A percentile compares a stretch with the other conserved stretches of the same genome.
Evolutionary conservation across 2,797 vertebrate genomes (phyloP).

Genomic region (Eulemur coronatus): DNA sequence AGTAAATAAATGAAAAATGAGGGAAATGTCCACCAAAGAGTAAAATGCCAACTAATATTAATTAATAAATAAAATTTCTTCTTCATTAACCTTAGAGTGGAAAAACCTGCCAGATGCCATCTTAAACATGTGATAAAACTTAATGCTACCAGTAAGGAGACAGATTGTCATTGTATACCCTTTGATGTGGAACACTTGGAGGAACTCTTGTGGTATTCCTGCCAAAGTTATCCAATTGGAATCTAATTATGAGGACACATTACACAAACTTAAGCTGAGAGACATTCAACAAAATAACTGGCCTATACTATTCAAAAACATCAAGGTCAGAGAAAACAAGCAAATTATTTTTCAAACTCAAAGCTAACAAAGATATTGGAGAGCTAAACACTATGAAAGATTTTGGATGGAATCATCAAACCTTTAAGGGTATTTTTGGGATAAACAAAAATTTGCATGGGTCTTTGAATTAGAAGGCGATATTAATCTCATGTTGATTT

Average conservation of each 20-base stretch:
- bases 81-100: background rate
- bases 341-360: background rate
- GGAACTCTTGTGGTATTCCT: background rate
- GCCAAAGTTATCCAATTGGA: background rate
- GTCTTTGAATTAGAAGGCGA: background rate
- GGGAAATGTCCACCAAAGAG: background rate
- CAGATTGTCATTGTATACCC: background rate
- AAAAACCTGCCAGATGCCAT: background rate
- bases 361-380: background rate
- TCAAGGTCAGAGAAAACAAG: background rate
- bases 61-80: background rate
- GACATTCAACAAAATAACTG: background rate
- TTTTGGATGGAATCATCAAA: background rate
- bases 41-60: background rate
- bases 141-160: background rate
- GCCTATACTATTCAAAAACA: background rate
- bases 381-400: background rate
- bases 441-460: background rate
- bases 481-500: background rate
- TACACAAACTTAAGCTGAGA: background rate
- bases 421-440: background rate
- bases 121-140: background rate
- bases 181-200: rapidly evolving
- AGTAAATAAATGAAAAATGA: background rate
- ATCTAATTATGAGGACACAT: background rate